Percentiles rank a stretch among this genome's conserved stretches.
phyloP scores from a whole-genome alignment of 2,113 vertebrate species.

The Pedetes capensis region DNA sequence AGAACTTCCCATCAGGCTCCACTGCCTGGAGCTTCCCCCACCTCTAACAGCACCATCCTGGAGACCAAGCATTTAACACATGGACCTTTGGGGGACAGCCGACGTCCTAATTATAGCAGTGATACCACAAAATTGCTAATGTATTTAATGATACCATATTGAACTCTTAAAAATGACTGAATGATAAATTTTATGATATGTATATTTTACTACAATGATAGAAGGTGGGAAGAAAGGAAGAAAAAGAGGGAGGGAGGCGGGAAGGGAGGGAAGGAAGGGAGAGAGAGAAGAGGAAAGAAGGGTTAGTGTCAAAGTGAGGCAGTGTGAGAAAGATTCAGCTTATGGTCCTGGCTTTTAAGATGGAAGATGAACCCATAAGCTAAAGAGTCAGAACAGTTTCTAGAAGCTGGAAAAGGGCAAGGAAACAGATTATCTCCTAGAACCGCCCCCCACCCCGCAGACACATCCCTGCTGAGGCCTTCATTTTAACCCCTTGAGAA shows the following conservation, averaged over 20 bases:
- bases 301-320: neutral
- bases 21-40: neutral
- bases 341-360: neutral
- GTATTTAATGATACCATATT: neutral
- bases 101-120: neutral
- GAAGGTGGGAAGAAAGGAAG: no score
- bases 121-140: neutral
- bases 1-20: neutral
- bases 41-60: neutral
- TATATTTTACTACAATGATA: neutral
- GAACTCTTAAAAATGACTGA: neutral
- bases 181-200: neutral
- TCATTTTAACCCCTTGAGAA: neutral
- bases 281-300: neutral
- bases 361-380: neutral
- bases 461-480: neutral
- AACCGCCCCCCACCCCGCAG: no score
- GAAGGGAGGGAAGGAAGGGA: no score
- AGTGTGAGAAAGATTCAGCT: neutral
- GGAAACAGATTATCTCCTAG: neutral
- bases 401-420: neutral
- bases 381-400: neutral
- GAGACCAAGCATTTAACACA: neutral
- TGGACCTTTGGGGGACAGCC: neutral
- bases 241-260: no score